Conservation (phyloP, 2,888 invertebrate genomes). For the Drosophila kuntzei region DNA sequence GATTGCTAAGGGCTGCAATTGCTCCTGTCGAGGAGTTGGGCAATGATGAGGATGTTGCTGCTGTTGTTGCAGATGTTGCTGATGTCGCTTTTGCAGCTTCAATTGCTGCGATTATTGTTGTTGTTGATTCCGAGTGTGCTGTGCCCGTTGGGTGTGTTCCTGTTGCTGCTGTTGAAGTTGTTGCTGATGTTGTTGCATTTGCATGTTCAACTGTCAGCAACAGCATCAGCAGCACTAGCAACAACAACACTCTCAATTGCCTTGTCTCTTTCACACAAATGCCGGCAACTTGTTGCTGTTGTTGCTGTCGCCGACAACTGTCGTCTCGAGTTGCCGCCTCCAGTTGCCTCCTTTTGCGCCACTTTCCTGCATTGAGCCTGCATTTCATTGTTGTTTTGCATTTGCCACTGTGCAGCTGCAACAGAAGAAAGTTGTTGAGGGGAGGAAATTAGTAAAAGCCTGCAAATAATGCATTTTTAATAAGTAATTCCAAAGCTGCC, state of each 20-base stretch:
- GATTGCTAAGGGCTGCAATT: slow-evolving; percentile 50
- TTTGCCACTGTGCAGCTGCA: slow-evolving; percentile 77
- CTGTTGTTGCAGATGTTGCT: slow-evolving; percentile 27
- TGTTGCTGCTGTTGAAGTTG: slow-evolving; percentile 49
- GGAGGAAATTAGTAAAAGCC: slow-evolving; percentile 14
- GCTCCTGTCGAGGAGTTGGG: slow-evolving; percentile 39
- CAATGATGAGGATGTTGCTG: slow-evolving; percentile 33
- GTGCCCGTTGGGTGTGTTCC: slow-evolving; percentile 42
- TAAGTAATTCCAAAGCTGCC: slow-evolving; percentile 33
- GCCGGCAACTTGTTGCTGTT: slow-evolving; percentile 65
- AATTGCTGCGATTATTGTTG: slow-evolving; percentile 38
- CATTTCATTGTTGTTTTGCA: slow-evolving; percentile 85
- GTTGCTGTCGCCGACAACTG: slow-evolving; percentile 56
- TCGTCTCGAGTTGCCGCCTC: slow-evolving; percentile 32
- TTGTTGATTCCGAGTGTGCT: slow-evolving; percentile 27
- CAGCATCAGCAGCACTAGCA: slow-evolving; percentile 63
- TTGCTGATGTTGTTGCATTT: slow-evolving; percentile 47
- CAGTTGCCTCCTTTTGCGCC: slow-evolving; percentile 71
- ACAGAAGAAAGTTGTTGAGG: not conserved
- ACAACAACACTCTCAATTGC: slow-evolving; percentile 38
- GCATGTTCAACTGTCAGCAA: slow-evolving; percentile 66
- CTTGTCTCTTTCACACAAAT: slow-evolving; percentile 42
- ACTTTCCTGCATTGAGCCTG: slow-evolving; percentile 81
- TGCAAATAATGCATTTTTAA: slow-evolving; percentile 41
- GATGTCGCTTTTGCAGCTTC: slow-evolving; percentile 27